Base-by-base conservation (phyloP, 2,888 invertebrate species). In the Melanophora roralis region DNA sequence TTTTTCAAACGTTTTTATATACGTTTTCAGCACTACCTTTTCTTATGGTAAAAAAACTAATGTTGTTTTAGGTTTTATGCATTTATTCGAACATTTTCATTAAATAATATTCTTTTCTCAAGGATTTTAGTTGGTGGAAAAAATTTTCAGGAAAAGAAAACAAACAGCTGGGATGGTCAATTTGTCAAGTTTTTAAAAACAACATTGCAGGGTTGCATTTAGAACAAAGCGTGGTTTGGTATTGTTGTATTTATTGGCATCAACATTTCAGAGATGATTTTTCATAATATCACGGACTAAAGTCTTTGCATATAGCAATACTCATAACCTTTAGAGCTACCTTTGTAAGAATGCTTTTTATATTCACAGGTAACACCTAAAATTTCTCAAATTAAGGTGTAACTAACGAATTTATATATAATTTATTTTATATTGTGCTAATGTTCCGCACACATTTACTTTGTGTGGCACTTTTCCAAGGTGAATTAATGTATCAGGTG, bases 111-210 rank as follows among this genome's bases (percentile, higher is more conserved):
- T 86, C 84, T 86, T 80, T 76, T 80, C 86, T 87, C 88, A 83
- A 84, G 83, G 83, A 84, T 83, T 80, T 80, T 73, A 73, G 72
- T 64, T 80, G 64, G 73, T 68, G 62, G 76, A 75, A 79, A 62
- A 75, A 80, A 76, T 83, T 84, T 85, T 84, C 83, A 84, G 84
- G 84, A 84, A 84, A 84, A 84, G 84, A 84, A 84, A 84, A 84
- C 84, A 84, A 84, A 84, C 84, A 83, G 83, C 84, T 84, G 84
- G 84, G 83, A 80, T 83, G 83, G 83, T 82, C 78, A 69, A 82
- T 81, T 82, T 85, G 85, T 86, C 87, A 86, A 86, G 86, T 85
- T 88, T 88, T 80, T 88, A 88, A 87, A 86, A 87, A 87, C 87
- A 87, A 88, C 84, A 87, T 84, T 86, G 85, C 85, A 84, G 80